Evolutionary conservation across 2,113 vertebrate species (phyloP).

Genomic region (Trichomycterus rosablanca): DNA sequence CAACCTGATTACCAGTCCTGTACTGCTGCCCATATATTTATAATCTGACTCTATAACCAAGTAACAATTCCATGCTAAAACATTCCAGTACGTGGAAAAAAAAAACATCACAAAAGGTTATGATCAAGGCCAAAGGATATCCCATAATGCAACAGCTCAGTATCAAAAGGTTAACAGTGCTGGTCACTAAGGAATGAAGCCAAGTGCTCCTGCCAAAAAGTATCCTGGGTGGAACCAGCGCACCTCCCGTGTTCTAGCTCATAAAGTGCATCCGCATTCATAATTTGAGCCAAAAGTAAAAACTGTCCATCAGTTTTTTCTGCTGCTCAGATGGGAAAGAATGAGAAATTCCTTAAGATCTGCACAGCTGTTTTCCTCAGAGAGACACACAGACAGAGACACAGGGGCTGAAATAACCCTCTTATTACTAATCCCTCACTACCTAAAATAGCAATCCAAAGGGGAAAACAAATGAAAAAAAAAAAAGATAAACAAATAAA

Average conservation of each 20-base stretch:
- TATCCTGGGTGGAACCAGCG: constrained; percentile 56
- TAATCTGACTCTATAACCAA: too few species aligned
- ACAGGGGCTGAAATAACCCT: constrained; percentile 67
- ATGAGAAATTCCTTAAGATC: constrained; percentile 76
- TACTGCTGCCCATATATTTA: too few species aligned
- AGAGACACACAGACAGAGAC: constrained; percentile 57
- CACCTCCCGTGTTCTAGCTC: constrained; percentile 73
- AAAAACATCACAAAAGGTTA: constrained; percentile 59
- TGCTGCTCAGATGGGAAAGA: constrained; percentile 76
- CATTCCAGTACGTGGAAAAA: not conserved
- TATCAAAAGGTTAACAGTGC: constrained; percentile 63
- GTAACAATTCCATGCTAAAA: too few species aligned
- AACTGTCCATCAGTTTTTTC: constrained; percentile 71
- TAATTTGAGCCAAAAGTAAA: constrained; percentile 71
- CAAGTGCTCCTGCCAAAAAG: constrained; percentile 69
- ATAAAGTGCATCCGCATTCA: constrained; percentile 86
- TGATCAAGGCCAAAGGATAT: constrained; percentile 65
- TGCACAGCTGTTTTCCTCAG: constrained; percentile 84
- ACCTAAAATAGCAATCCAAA: constrained; percentile 66
- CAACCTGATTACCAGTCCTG: too few species aligned
- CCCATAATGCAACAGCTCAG: constrained; percentile 63
- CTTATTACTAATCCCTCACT: constrained; percentile 19
- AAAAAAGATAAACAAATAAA: too few species aligned
- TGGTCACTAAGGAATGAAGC: constrained; percentile 66
- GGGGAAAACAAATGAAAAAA: too few species aligned